A percentile compares a stretch with the other conserved stretches of the same genome.
Evolutionary conservation across 1,140 invertebrate genomes (phyloP).

Genomic region (Oryctes rhinoceros): DNA sequence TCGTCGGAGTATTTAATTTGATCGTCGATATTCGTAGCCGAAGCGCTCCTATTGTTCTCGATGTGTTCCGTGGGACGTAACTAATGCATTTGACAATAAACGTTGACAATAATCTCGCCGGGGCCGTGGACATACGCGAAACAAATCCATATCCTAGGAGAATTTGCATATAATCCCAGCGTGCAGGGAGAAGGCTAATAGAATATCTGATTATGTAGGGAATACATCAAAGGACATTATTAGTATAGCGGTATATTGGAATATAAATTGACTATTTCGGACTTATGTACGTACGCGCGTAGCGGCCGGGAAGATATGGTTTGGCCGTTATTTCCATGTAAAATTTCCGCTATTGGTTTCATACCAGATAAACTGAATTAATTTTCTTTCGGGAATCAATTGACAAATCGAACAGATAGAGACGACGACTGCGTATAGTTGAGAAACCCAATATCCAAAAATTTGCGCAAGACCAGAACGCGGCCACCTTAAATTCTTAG

Average conservation of each 20-base stretch:
- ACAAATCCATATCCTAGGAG: constrained; percentile 21
- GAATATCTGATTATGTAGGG: constrained; percentile 21
- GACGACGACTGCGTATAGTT: too few species aligned
- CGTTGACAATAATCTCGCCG: constrained; percentile 13
- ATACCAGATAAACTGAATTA: too few species aligned
- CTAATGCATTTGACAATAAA: constrained; percentile 22
- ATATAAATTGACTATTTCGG: background rate
- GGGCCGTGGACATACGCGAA: constrained; percentile 16
- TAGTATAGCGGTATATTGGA: background rate
- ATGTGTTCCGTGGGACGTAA: constrained; percentile 14
- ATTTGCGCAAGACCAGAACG: too few species aligned
- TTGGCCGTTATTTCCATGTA: too few species aligned
- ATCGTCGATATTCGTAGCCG: constrained; percentile 9
- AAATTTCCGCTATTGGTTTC: too few species aligned
- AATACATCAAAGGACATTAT: background rate
- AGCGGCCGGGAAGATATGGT: too few species aligned
- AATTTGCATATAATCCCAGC: constrained; percentile 18
- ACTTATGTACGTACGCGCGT: too few species aligned
- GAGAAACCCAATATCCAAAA: too few species aligned
- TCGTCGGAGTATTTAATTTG: constrained; percentile 12
- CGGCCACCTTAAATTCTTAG: too few species aligned
- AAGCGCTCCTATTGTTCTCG: background rate
- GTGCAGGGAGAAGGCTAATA: background rate
- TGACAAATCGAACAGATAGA: too few species aligned
- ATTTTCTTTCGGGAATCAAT: too few species aligned